A percentile compares a stretch with the other conserved stretches of the same genome.
phyloP scores from a whole-genome alignment of 2,888 invertebrate species.

The Rhamnusium bicolor region DNA sequence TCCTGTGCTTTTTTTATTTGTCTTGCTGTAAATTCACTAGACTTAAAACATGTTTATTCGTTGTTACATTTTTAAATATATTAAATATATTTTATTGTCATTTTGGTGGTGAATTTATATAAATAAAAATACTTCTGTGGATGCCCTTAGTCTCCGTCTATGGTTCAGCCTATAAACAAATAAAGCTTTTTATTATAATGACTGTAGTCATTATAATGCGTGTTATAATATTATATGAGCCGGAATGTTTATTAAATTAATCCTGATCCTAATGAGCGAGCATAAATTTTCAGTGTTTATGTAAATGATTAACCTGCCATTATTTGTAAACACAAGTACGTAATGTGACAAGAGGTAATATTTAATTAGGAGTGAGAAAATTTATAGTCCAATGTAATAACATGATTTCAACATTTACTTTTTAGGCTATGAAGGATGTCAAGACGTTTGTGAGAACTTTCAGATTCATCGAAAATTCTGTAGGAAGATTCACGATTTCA shows the following conservation, averaged over 20 bases:
- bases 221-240: not conserved
- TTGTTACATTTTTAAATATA: too few species aligned
- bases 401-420: not conserved
- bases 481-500: too few species aligned
- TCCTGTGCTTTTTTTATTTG: too few species aligned
- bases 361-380: not conserved
- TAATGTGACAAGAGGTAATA: not conserved
- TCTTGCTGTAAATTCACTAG: too few species aligned
- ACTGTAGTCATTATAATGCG: too few species aligned
- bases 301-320: not conserved
- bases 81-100: too few species aligned
- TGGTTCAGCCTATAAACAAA: not conserved
- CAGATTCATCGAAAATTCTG: too few species aligned
- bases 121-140: too few species aligned
- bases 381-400: not conserved
- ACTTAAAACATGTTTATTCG: too few species aligned
- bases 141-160: not conserved
- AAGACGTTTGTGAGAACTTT: too few species aligned
- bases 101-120: too few species aligned
- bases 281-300: not conserved
- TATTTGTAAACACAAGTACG: not conserved
- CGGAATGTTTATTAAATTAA: not conserved
- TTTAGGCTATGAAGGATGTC: not conserved
- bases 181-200: too few species aligned
- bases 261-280: not conserved